Conservation (phyloP, 2,888 invertebrate genomes). For the Plebejus argus region DNA sequence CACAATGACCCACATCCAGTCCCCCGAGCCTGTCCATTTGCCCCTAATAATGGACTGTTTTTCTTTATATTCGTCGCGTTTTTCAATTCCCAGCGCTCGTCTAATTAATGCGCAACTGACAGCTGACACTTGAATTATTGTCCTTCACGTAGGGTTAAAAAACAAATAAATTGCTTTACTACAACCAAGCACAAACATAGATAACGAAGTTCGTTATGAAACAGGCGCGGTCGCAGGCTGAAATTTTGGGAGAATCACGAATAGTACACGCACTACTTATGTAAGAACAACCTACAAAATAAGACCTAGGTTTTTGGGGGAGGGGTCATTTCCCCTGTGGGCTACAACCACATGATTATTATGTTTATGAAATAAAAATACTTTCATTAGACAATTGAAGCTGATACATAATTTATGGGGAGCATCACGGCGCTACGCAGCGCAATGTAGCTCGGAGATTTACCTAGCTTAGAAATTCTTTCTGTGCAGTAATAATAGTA, state of each 20-base stretch:
- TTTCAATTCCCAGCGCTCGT: slow-evolving; percentile 60
- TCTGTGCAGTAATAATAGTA: no score
- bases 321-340: no score
- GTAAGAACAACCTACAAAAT: no score
- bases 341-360: no score
- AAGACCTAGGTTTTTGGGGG: no score
- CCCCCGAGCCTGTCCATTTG: slow-evolving; percentile 48
- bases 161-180: neutral
- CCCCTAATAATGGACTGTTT: slow-evolving; percentile 48
- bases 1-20: slow-evolving; percentile 21
- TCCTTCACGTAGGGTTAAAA: slow-evolving; percentile 35
- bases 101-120: slow-evolving; percentile 51
- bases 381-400: no score
- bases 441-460: no score
- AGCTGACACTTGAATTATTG: slow-evolving; percentile 46
- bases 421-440: no score
- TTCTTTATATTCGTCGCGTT: slow-evolving; percentile 56
- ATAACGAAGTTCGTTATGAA: neutral
- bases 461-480: no score
- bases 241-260: neutral
- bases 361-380: no score
- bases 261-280: no score
- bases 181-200: neutral
- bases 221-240: neutral
- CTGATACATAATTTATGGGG: no score